A percentile compares a stretch with the other conserved stretches of the same genome.
Evolutionary conservation across 2,888 invertebrate genomes (phyloP).

Genomic region (Abscondita cerata): DNA sequence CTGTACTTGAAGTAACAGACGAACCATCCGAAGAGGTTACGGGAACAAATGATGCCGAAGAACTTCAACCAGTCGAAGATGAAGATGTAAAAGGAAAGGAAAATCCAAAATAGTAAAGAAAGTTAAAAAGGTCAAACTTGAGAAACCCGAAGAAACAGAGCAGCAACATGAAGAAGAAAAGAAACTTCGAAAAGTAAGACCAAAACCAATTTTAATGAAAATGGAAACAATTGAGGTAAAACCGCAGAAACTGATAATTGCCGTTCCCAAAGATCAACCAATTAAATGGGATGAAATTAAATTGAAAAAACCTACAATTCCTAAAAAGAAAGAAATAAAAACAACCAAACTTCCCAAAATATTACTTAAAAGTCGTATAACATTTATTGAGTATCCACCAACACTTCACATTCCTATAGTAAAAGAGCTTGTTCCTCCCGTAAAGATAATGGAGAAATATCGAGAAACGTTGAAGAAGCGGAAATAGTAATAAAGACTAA

Average conservation of each 20-base stretch:
- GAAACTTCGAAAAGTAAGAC: constrained; percentile 45
- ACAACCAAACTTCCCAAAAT: constrained; percentile 66
- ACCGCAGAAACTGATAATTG: constrained; percentile 65
- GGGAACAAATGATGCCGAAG: too few species aligned
- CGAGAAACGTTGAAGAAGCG: constrained; percentile 61
- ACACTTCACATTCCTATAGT: constrained; percentile 48
- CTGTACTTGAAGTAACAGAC: too few species aligned
- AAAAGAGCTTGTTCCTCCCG: constrained; percentile 49
- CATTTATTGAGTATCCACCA: constrained; percentile 60
- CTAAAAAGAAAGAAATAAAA: constrained; percentile 45
- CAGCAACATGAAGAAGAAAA: constrained; percentile 37
- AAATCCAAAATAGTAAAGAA: constrained; percentile 9
- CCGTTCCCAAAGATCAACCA: constrained; percentile 62
- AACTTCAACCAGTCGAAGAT: too few species aligned
- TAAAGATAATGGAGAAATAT: constrained; percentile 58
- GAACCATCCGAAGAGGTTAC: too few species aligned
- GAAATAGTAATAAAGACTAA: constrained; percentile 58
- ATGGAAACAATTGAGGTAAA: constrained; percentile 49
- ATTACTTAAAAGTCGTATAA: constrained; percentile 73
- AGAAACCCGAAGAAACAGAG: constrained; percentile 2
- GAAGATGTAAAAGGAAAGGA: constrained; percentile 33
- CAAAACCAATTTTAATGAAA: constrained; percentile 45
- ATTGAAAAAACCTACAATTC: constrained; percentile 57
- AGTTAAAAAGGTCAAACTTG: constrained; percentile 29
- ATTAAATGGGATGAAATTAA: constrained; percentile 73